Evolutionary conservation across 2,888 invertebrate species (phyloP).

Genomic region (Caenorhabditis sp.): DNA sequence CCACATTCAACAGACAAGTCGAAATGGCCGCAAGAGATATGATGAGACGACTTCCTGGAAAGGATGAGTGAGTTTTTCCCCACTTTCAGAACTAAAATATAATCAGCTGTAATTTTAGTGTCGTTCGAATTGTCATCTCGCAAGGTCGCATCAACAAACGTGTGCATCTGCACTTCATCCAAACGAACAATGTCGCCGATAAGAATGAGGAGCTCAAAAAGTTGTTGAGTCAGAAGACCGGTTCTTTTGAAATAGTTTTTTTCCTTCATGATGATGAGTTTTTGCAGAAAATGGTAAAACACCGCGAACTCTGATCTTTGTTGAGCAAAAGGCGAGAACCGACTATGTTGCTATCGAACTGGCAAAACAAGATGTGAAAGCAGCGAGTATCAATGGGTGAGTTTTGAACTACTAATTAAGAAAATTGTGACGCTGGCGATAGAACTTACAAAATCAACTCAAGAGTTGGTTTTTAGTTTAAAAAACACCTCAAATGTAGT

Average conservation of each 20-base stretch:
- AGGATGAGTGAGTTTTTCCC: constrained; percentile 3
- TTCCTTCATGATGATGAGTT: background rate
- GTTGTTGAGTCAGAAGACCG: constrained; percentile 10
- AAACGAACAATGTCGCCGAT: constrained; percentile 1
- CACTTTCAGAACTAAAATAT: background rate
- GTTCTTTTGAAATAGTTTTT: background rate
- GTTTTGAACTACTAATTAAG: background rate
- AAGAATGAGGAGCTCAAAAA: constrained; percentile 21
- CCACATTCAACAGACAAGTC: constrained; percentile 46
- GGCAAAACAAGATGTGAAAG: constrained; percentile 4
- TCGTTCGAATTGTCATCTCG: constrained; percentile 18
- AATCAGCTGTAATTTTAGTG: background rate
- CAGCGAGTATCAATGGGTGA: constrained; percentile 53
- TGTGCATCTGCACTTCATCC: constrained; percentile 21
- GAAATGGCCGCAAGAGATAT: constrained; percentile 22
- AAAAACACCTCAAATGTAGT: no score
- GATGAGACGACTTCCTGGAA: constrained; percentile 15
- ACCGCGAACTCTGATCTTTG: constrained; percentile 61
- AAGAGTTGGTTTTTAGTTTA: background rate
- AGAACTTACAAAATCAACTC: background rate
- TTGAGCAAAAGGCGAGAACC: constrained; percentile 44
- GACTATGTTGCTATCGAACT: constrained; percentile 46
- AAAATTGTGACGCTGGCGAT: no score
- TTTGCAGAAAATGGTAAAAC: constrained; percentile 16
- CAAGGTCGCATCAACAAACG: constrained; percentile 23